Conservation (phyloP, 2,888 invertebrate species). For the Ametastegia equiseti region DNA sequence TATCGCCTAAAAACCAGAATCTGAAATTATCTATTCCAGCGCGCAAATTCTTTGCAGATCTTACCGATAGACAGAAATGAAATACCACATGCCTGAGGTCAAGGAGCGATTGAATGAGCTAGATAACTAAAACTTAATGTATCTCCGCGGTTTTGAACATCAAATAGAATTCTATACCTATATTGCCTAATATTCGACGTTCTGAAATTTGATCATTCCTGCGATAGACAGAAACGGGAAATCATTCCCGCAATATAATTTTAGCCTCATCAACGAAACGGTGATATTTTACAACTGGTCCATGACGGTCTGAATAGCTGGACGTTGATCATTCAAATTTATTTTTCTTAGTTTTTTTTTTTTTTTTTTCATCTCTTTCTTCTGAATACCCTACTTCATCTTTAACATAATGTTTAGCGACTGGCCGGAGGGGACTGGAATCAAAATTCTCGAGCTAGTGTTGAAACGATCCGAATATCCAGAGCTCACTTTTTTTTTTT, state of each 20-base stretch:
- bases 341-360: neutral
- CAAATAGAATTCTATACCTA: no score
- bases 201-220: no score
- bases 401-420: neutral
- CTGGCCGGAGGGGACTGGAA: neutral
- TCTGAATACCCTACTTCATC: neutral
- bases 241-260: neutral
- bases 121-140: no score
- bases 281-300: conserved; percentile 32
- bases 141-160: no score
- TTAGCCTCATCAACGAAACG: conserved; percentile 18
- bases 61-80: no score
- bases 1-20: no score
- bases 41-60: no score
- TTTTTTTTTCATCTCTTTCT: neutral
- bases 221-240: neutral
- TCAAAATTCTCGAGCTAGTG: neutral
- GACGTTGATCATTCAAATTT: conserved; percentile 4
- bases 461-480: conserved; percentile 5
- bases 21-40: no score
- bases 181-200: no score
- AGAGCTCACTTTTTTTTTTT: neutral
- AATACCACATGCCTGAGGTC: no score
- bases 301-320: neutral
- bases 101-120: no score